phyloP scores from a whole-genome alignment of 2,113 vertebrate genomes.

The Seriola rivoliana region DNA sequence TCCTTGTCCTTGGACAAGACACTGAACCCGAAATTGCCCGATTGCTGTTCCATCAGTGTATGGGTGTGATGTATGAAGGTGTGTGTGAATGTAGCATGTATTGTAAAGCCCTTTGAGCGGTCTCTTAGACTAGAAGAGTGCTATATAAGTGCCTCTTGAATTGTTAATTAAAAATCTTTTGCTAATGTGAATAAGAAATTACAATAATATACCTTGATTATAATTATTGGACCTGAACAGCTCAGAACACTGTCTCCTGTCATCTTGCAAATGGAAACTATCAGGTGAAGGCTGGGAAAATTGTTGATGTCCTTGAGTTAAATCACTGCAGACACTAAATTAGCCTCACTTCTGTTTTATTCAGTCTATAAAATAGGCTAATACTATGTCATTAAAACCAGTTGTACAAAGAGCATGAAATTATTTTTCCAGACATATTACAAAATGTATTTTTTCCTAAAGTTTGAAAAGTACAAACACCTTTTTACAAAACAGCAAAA shows the following conservation, averaged over 20 bases:
- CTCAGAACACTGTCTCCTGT: not conserved
- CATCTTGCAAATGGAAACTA: not conserved
- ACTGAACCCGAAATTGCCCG: too few species aligned
- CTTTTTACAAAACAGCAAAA: constrained; percentile 86
- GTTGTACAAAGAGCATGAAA: constrained; percentile 86
- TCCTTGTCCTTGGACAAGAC: too few species aligned
- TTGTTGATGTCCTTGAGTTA: not conserved
- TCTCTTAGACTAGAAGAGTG: too few species aligned
- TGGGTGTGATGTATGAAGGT: too few species aligned
- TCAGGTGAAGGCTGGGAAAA: not conserved
- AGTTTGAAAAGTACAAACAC: constrained; percentile 87
- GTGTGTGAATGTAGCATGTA: too few species aligned
- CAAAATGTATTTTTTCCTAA: constrained; percentile 82
- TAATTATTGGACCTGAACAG: not conserved
- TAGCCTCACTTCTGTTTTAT: constrained; percentile 80
- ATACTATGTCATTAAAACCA: constrained; percentile 82
- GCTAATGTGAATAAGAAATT: too few species aligned
- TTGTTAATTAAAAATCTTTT: not conserved
- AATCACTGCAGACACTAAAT: constrained; percentile 28
- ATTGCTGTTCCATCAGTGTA: too few species aligned
- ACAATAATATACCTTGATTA: not conserved
- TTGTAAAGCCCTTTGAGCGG: too few species aligned
- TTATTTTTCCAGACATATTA: constrained; percentile 76
- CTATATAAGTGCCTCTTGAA: not conserved
- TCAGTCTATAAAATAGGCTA: constrained; percentile 87